These are phyloP conservation scores for Alcedo quadribrachys DNA, from an alignment of 2,797 vertebrate genomes.

Conservation along the genomic window DNA sequence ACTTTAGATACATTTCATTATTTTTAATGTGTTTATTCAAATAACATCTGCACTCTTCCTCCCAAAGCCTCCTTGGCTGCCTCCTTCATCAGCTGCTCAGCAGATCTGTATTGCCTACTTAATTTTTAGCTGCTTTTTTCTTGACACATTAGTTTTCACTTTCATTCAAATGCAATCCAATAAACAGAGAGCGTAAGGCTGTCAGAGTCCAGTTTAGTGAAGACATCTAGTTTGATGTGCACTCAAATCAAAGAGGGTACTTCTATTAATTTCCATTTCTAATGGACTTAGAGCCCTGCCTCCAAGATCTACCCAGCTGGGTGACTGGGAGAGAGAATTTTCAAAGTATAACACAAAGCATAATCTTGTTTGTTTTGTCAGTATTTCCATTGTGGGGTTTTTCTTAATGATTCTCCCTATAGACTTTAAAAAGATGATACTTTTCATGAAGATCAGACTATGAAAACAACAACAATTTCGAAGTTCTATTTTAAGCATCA, in stretches of 20 bases:
- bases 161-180: slow-evolving; percentile 2
- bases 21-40: slow-evolving; percentile 7
- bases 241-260: not conserved
- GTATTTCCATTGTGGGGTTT: not conserved
- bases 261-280: not conserved
- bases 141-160: not conserved
- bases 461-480: not conserved
- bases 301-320: not conserved
- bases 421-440: not conserved
- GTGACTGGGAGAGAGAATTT: not conserved
- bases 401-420: not conserved
- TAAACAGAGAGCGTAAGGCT: not conserved
- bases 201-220: not conserved
- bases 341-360: not conserved
- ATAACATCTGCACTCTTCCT: not conserved
- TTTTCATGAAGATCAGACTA: not conserved
- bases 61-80: not conserved
- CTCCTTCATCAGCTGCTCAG: not conserved
- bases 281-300: not conserved
- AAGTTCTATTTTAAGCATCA: not conserved
- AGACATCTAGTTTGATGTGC: not conserved
- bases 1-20: not conserved
- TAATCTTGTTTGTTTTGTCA: not conserved
- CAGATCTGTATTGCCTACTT: not conserved
- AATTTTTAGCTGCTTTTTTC: not conserved